These are phyloP conservation scores for Sphyrna mokarran DNA, from an alignment of 2,113 vertebrate species.

Conservation along the genomic window DNA sequence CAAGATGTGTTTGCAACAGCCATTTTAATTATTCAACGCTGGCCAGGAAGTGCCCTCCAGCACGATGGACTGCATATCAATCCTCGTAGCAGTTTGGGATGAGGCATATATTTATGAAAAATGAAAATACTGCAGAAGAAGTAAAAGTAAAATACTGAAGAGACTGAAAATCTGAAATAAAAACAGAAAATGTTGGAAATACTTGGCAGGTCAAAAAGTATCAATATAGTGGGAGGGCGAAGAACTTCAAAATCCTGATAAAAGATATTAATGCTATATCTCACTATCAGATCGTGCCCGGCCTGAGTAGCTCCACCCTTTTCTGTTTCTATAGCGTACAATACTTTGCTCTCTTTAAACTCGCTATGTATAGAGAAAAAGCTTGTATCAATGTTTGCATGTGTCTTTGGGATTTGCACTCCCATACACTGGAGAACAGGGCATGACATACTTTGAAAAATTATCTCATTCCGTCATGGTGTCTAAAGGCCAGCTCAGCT, in stretches of 20 bases:
- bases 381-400: not conserved
- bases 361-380: not conserved
- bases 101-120: not conserved
- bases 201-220: not conserved
- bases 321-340: not conserved
- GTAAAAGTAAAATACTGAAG: not conserved
- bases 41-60: not conserved
- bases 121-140: not conserved
- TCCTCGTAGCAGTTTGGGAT: not conserved
- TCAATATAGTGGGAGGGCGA: not conserved
- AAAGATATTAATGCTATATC: not conserved
- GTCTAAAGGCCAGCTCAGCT: not conserved
- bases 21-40: not conserved
- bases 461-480: not conserved
- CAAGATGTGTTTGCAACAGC: not conserved
- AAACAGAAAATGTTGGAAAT: not conserved
- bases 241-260: not conserved
- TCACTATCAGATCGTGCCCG: not conserved
- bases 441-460: not conserved
- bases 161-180: not conserved
- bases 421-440: too few relatives aligned
- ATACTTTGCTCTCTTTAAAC: not conserved
- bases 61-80: not conserved
- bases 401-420: not conserved
- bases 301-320: not conserved